phyloP scores from a whole-genome alignment of 2,888 invertebrate species.

The Athrips mouffetella region DNA sequence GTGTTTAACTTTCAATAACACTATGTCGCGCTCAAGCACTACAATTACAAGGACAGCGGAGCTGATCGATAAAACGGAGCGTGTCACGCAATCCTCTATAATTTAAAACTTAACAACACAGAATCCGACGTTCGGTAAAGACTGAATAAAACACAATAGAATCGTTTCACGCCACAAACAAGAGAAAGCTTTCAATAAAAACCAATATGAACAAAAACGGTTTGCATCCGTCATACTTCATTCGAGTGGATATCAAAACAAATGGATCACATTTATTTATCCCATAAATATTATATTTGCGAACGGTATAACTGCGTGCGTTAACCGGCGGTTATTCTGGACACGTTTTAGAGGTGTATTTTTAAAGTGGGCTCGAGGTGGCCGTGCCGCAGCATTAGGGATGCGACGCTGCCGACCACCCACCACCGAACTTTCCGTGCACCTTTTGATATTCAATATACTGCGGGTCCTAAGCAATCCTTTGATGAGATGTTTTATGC shows the following conservation, averaged over 20 bases:
- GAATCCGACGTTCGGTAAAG: slow-evolving; percentile 14
- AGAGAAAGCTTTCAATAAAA: slow-evolving; percentile 16
- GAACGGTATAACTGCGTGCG: slow-evolving; percentile 34
- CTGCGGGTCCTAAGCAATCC: slow-evolving; percentile 73
- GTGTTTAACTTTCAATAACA: slow-evolving; percentile 9
- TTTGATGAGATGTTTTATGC: slow-evolving; percentile 79
- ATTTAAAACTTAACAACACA: slow-evolving; percentile 18
- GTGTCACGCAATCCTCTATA: slow-evolving; percentile 9
- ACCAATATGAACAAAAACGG: slow-evolving; percentile 13
- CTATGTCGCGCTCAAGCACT: slow-evolving; percentile 5
- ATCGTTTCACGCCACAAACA: slow-evolving; percentile 8
- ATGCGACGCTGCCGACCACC: slow-evolving; percentile 51
- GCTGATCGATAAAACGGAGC: slow-evolving; percentile 21
- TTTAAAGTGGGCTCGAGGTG: slow-evolving; percentile 71
- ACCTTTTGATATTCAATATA: slow-evolving; percentile 79
- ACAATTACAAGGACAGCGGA: slow-evolving; percentile 3
- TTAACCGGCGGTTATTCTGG: slow-evolving; percentile 59
- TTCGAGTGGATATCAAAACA: slow-evolving; percentile 25
- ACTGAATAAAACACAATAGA: neutral
- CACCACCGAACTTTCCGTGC: slow-evolving; percentile 64
- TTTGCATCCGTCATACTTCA: slow-evolving; percentile 23
- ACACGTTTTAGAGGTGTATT: slow-evolving; percentile 74
- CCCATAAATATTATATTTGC: slow-evolving; percentile 38
- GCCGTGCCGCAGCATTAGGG: slow-evolving; percentile 53
- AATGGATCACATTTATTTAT: slow-evolving; percentile 31